Conservation (phyloP, 2,797 vertebrate species). For the Crocodylus rhombifer region DNA sequence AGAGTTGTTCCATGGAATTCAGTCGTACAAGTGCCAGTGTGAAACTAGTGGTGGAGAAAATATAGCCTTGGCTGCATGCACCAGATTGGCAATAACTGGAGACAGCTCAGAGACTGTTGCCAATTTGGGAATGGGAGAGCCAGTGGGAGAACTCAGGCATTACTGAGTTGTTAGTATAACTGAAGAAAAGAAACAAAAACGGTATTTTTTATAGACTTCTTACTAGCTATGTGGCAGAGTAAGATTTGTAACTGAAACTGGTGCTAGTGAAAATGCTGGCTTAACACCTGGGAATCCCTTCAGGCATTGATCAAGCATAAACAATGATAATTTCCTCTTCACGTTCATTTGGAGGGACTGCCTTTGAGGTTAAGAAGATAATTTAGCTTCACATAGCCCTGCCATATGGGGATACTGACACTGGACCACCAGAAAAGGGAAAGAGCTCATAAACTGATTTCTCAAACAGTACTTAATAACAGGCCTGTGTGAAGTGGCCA, state of each 20-base stretch:
- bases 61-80: accelerated
- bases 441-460: not conserved
- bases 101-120: not conserved
- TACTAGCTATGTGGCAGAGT: not conserved
- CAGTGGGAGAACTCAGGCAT: not conserved
- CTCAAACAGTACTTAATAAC: not conserved
- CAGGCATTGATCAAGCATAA: not conserved
- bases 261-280: not conserved
- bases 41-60: not conserved
- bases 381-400: not conserved
- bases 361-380: not conserved
- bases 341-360: not conserved
- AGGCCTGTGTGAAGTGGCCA: too few relatives aligned
- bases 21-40: not conserved
- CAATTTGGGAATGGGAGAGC: not conserved
- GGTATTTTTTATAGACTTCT: not conserved
- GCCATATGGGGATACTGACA: not conserved
- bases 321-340: not conserved
- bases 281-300: not conserved
- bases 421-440: not conserved
- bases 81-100: not conserved
- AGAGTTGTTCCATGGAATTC: not conserved
- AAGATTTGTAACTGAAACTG: not conserved
- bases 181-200: not conserved
- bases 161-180: not conserved